Evolutionary conservation across 2,888 invertebrate species (phyloP).

Genomic region (Cheilosia variabilis): DNA sequence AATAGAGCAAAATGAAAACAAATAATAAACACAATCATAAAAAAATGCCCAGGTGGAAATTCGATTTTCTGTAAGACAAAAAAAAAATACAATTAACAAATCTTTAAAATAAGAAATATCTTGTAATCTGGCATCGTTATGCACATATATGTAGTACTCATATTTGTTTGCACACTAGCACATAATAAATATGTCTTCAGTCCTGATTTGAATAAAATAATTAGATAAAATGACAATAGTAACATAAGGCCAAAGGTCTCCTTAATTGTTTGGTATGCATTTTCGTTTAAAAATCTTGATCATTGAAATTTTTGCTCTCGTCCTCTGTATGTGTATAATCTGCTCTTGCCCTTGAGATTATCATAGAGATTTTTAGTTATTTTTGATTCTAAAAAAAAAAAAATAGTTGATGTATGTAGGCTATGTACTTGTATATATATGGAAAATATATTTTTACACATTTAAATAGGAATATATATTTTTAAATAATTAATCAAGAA

Average conservation of each 20-base stretch:
- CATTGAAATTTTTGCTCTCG: conserved; percentile 15
- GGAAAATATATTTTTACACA: neutral
- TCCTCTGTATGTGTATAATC: conserved; percentile 6
- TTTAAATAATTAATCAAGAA: conserved; percentile 42
- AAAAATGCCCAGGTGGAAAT: too few species aligned
- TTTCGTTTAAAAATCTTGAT: conserved; percentile 6
- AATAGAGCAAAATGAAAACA: too few species aligned
- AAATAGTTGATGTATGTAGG: neutral
- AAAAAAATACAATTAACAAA: too few species aligned
- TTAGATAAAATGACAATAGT: neutral
- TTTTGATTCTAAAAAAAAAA: conserved; percentile 23
- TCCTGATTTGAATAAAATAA: neutral
- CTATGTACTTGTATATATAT: neutral
- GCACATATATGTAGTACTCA: too few species aligned
- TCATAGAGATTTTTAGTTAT: conserved; percentile 51
- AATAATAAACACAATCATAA: too few species aligned
- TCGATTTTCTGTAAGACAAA: too few species aligned
- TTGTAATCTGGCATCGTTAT: too few species aligned
- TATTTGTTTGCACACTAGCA: neutral
- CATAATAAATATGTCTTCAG: neutral
- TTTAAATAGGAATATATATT: conserved; percentile 38
- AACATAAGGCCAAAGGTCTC: conserved; percentile 21
- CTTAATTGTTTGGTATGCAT: neutral
- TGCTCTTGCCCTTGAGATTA: conserved; percentile 37
- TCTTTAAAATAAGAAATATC: neutral